phyloP scores from a whole-genome alignment of 2,797 vertebrate genomes.

The Urocyon cinereoargenteus region DNA sequence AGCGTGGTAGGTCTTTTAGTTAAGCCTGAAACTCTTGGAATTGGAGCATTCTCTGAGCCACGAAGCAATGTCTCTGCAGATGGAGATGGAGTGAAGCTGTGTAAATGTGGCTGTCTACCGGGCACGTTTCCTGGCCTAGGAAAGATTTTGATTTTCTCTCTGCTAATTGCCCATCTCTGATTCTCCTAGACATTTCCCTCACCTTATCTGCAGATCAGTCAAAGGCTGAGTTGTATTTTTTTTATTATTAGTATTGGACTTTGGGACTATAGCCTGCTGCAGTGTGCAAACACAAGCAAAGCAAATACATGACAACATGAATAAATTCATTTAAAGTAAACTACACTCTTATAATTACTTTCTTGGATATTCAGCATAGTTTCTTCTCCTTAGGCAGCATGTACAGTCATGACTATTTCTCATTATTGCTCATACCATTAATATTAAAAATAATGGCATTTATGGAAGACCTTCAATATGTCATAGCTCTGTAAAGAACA shows the following conservation, averaged over 20 bases:
- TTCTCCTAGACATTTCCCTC: slow-evolving; percentile 25
- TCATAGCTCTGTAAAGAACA: slow-evolving; percentile 17
- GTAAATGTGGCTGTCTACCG: background rate
- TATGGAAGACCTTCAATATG: slow-evolving; percentile 42
- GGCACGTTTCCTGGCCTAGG: background rate
- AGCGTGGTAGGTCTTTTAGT: background rate
- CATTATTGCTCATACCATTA: slow-evolving; percentile 61
- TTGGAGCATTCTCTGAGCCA: background rate
- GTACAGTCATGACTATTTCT: slow-evolving; percentile 49
- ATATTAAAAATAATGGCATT: slow-evolving; percentile 67
- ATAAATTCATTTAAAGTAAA: slow-evolving; percentile 80
- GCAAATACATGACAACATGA: slow-evolving; percentile 76
- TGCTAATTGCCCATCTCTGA: slow-evolving; percentile 41
- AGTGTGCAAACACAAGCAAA: slow-evolving; percentile 75
- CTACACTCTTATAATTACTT: slow-evolving; percentile 76
- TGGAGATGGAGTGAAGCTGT: background rate
- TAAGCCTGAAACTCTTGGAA: background rate
- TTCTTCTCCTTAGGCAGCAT: slow-evolving; percentile 52
- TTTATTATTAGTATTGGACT: slow-evolving; percentile 66
- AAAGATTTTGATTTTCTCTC: slow-evolving; percentile 65
- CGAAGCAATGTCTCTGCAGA: background rate
- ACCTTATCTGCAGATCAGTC: background rate
- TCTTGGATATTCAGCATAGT: slow-evolving; percentile 63
- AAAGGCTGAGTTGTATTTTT: slow-evolving; percentile 61
- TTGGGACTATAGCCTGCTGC: slow-evolving; percentile 38